phyloP scores from a whole-genome alignment of 2,797 vertebrate species.

The Furcifer pardalis region DNA sequence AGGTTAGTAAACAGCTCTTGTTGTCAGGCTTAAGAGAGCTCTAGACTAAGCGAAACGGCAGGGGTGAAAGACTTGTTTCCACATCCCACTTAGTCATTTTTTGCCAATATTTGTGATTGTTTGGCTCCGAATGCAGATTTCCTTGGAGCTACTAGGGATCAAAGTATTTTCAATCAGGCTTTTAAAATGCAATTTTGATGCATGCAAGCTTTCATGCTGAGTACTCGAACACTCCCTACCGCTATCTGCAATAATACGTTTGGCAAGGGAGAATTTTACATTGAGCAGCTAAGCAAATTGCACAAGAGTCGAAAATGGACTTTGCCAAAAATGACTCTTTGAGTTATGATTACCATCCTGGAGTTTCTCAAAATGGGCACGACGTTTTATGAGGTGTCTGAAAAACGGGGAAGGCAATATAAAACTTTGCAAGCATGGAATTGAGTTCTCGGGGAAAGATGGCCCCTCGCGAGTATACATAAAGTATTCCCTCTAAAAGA shows the following conservation, averaged over 20 bases:
- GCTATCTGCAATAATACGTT: background rate
- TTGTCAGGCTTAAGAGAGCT: background rate
- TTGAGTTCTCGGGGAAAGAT: background rate
- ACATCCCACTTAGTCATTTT: background rate
- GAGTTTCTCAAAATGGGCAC: background rate
- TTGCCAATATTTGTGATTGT: background rate
- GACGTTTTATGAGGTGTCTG: background rate
- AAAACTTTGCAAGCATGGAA: background rate
- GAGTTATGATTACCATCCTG: background rate
- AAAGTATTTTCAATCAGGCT: background rate
- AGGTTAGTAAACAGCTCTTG: fast-evolving
- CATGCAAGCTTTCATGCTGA: background rate
- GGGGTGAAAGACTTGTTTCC: background rate
- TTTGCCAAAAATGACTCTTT: background rate
- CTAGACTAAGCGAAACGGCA: background rate
- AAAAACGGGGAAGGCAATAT: background rate
- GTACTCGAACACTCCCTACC: background rate
- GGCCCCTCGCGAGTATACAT: background rate
- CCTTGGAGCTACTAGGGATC: background rate
- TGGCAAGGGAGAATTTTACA: background rate
- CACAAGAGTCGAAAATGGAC: background rate
- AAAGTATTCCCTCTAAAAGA: background rate
- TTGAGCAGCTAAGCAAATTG: background rate
- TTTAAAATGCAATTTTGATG: background rate
- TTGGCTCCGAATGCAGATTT: background rate